Percentiles rank a stretch among this genome's conserved stretches.
These are phyloP conservation scores for Sandelia bainsii DNA, from an alignment of 2,797 vertebrate genomes.

Conservation along the genomic window DNA sequence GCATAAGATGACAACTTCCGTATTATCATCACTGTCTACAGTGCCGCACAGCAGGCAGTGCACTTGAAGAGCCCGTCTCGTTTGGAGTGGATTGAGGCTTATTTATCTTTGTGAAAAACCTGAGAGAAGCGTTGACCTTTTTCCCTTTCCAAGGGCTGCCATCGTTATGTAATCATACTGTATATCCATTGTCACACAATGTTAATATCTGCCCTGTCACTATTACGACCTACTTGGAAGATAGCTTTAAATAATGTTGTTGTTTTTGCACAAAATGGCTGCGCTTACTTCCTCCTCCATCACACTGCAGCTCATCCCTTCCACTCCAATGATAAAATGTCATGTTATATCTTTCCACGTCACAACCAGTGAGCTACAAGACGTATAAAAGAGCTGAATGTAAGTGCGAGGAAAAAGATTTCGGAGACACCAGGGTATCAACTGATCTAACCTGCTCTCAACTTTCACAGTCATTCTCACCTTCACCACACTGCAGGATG, in stretches of 20 bases:
- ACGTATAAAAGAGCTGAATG: conserved; percentile 11
- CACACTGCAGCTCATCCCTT: conserved; percentile 23
- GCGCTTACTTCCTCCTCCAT: neutral
- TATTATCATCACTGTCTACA: conserved; percentile 31
- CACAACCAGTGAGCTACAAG: conserved; percentile 4
- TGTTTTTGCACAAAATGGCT: conserved; percentile 48
- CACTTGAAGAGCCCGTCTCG: conserved; percentile 37
- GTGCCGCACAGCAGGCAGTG: conserved; percentile 37
- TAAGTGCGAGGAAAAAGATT: conserved; percentile 2
- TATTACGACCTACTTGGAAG: conserved; percentile 18
- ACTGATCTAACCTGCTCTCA: conserved; percentile 16
- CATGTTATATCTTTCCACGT: conserved; percentile 15
- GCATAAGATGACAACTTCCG: conserved; percentile 46
- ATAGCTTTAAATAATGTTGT: conserved; percentile 46
- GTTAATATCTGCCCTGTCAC: conserved; percentile 46
- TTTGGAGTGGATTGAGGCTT: conserved; percentile 33
- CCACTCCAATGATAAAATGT: conserved; percentile 5
- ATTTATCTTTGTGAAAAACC: conserved; percentile 57
- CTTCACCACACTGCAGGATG: conserved; percentile 8
- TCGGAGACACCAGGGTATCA: neutral
- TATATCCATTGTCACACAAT: conserved; percentile 36
- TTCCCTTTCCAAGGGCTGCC: conserved; percentile 40
- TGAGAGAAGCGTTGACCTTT: conserved; percentile 67
- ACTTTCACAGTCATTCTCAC: conserved; percentile 27
- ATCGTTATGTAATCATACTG: conserved; percentile 50